Conservation (phyloP, 2,797 vertebrate genomes). For the Loris lydekkerianus region DNA sequence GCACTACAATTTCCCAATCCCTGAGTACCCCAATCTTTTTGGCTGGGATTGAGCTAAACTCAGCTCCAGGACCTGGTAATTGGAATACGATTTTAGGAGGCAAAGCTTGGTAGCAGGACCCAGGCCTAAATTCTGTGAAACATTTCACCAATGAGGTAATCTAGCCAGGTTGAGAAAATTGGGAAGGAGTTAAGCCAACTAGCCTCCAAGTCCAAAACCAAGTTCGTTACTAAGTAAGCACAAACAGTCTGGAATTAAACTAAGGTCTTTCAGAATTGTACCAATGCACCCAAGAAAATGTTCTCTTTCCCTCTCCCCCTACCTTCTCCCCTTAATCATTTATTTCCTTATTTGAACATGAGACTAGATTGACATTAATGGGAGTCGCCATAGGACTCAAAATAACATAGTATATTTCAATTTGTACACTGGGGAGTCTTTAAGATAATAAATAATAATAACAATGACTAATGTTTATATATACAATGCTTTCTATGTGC, state of each 20-base stretch:
- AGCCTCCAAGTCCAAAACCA: neutral
- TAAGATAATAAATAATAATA: slow-evolving; percentile 15
- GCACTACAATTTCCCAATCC: neutral
- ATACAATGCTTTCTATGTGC: neutral
- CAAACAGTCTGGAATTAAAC: neutral
- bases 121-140: neutral
- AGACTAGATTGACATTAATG: neutral
- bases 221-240: neutral
- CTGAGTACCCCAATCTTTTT: neutral
- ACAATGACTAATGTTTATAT: neutral
- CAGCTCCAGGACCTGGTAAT: neutral
- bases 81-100: neutral
- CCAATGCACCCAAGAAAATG: neutral
- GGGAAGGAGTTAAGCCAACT: neutral
- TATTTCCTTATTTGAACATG: slow-evolving; percentile 5
- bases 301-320: neutral
- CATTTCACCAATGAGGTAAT: neutral
- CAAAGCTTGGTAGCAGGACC: neutral
- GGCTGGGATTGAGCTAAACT: neutral
- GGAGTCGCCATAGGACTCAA: neutral
- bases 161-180: neutral
- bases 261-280: neutral
- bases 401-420: neutral
- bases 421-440: neutral
- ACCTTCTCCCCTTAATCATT: neutral